phyloP scores from a whole-genome alignment of 2,113 vertebrate genomes.

The Cercopithecus mona region DNA sequence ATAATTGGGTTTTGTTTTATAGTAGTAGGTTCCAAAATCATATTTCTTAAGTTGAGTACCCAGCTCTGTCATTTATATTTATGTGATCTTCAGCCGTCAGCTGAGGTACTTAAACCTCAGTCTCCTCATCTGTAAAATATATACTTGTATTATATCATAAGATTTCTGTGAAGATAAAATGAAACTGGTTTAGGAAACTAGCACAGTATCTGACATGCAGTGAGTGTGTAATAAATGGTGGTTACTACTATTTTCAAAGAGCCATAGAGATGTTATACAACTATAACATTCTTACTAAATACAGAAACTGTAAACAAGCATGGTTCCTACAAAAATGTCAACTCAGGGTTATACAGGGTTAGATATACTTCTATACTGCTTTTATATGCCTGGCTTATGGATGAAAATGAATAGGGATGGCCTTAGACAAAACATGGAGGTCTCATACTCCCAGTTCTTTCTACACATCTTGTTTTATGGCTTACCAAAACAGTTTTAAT shows the following conservation, averaged over 20 bases:
- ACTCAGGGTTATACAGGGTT: neutral
- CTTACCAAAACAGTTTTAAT: neutral
- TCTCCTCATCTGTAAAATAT: neutral
- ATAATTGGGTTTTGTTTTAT: neutral
- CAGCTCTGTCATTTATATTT: neutral
- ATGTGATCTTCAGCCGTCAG: neutral
- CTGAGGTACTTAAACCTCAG: neutral
- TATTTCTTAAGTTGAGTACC: neutral
- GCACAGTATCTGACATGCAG: neutral
- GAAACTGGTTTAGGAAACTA: neutral
- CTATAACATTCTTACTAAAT: constrained; percentile 5
- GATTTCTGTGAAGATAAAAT: neutral
- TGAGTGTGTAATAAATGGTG: neutral
- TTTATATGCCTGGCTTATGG: neutral
- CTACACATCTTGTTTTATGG: neutral
- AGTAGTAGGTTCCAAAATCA: neutral
- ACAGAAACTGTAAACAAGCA: neutral
- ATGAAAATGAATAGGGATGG: neutral
- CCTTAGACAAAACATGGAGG: neutral
- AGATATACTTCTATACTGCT: neutral
- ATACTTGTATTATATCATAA: neutral
- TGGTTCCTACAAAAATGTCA: neutral
- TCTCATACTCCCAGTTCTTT: neutral
- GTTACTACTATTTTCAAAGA: neutral
- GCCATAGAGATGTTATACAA: neutral